Conservation (phyloP, 2,113 vertebrate species). For the Lipotes vexillifer region DNA sequence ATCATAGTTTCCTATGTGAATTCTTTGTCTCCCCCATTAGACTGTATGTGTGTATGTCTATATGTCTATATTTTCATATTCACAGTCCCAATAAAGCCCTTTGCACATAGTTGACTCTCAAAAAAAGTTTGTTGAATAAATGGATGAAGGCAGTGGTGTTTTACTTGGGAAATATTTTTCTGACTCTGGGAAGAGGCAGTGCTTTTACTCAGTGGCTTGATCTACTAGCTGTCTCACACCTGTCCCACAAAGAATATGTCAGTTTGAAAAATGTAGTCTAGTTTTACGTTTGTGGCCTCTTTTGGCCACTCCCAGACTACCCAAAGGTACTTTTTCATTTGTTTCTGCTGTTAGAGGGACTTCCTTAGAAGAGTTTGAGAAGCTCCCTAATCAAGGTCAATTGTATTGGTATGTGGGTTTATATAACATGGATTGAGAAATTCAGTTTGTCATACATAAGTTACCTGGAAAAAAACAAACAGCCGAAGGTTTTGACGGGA, state of each 20-base stretch:
- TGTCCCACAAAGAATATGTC: background rate
- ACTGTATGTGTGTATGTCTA: background rate
- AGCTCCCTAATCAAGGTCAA: background rate
- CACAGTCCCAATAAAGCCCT: background rate
- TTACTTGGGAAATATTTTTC: constrained; percentile 35
- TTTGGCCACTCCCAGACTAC: background rate
- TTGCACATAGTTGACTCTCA: background rate
- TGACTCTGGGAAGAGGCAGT: background rate
- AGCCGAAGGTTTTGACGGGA: background rate
- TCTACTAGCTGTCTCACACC: background rate
- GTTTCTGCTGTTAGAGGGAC: background rate
- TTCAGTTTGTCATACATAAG: background rate
- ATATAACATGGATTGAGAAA: background rate
- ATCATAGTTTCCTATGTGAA: background rate
- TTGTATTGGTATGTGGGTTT: background rate
- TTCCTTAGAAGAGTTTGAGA: background rate
- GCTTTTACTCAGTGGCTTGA: background rate
- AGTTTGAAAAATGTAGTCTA: background rate
- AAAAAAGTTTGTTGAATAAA: constrained; percentile 34
- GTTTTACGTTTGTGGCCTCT: background rate
- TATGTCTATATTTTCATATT: background rate
- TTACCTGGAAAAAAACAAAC: background rate
- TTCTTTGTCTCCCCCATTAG: background rate
- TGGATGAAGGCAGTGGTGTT: constrained; percentile 20
- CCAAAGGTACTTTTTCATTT: background rate